Evolutionary conservation across 2,888 invertebrate genomes (phyloP).

Genomic region (Volucella bombylans): DNA sequence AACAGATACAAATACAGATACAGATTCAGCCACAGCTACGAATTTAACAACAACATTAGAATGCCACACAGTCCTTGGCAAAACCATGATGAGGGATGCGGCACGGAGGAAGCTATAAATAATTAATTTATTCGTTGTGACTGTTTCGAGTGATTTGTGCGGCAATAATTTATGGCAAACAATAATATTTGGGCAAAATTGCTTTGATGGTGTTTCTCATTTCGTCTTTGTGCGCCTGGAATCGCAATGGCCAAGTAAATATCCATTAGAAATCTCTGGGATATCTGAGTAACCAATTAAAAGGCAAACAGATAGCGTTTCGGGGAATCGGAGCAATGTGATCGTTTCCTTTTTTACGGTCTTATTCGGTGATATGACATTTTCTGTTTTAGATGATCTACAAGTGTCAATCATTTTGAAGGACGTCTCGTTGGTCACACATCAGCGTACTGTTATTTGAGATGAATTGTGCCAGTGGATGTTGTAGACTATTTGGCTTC

Average conservation of each 20-base stretch:
- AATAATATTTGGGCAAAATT: constrained; percentile 68
- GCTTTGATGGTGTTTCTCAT: constrained; percentile 53
- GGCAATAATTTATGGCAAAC: constrained; percentile 69
- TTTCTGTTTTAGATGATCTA: constrained; percentile 38
- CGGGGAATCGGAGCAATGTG: not conserved
- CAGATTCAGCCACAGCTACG: not conserved
- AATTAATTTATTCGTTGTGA: constrained; percentile 72
- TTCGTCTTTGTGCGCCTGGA: not conserved
- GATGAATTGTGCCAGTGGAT: not conserved
- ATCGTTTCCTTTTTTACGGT: constrained; percentile 5
- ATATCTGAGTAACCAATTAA: constrained; percentile 43
- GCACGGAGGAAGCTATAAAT: constrained; percentile 73
- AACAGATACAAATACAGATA: not conserved
- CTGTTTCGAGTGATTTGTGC: constrained; percentile 72
- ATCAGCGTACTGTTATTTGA: constrained; percentile 48
- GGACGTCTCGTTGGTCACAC: constrained; percentile 51
- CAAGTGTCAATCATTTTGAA: constrained; percentile 71
- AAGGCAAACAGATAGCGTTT: constrained; percentile 27
- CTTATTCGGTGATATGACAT: constrained; percentile 39
- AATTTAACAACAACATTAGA: constrained; percentile 24
- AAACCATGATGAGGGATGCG: constrained; percentile 59
- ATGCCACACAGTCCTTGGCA: constrained; percentile 15
- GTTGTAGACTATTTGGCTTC: not conserved
- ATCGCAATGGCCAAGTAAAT: not conserved
- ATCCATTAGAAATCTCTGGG: not conserved